phyloP scores from a whole-genome alignment of 2,797 vertebrate species.

The Diceros bicornis region DNA sequence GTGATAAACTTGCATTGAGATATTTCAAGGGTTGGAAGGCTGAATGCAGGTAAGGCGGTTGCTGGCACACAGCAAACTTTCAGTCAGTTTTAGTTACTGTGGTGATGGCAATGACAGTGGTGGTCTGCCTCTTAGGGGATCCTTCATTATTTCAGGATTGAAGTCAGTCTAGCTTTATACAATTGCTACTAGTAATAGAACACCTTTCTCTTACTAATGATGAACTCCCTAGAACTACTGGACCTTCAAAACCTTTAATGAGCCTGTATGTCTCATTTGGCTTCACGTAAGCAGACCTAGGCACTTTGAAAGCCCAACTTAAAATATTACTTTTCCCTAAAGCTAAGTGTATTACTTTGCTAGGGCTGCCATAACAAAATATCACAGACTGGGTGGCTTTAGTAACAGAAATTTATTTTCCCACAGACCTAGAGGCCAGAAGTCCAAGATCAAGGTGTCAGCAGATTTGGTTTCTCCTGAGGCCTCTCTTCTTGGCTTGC shows the following conservation, averaged over 20 bases:
- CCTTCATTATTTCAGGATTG: neutral
- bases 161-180: neutral
- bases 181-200: neutral
- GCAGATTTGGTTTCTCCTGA: neutral
- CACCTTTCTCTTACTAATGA: neutral
- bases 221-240: neutral
- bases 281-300: neutral
- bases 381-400: neutral
- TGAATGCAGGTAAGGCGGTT: neutral
- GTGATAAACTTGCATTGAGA: neutral
- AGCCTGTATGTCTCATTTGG: neutral
- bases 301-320: neutral
- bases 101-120: neutral
- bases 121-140: neutral
- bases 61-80: neutral
- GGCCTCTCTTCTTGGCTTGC: neutral
- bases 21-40: too few species aligned
- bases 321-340: neutral
- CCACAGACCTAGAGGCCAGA: neutral
- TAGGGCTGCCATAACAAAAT: neutral
- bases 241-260: neutral
- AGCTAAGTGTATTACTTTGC: neutral
- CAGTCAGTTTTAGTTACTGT: accelerated
- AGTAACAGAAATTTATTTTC: neutral
- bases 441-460: neutral